A percentile compares a stretch with the other conserved stretches of the same genome.
Conservation (phyloP, 1,140 invertebrate genomes). For the Manduca sexta region DNA sequence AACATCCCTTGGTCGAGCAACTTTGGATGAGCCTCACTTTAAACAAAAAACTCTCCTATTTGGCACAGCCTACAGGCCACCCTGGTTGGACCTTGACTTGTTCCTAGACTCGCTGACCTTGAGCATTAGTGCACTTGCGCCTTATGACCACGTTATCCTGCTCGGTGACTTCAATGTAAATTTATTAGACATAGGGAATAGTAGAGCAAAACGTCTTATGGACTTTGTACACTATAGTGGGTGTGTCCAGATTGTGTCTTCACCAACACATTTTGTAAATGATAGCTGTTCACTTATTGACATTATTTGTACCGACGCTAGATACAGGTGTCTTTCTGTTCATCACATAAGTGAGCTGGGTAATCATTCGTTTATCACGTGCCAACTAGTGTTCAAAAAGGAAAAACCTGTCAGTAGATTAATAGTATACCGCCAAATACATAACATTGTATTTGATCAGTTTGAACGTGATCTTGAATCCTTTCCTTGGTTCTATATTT, state of each 20-base stretch:
- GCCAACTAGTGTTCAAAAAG: constrained; percentile 8
- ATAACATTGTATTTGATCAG: constrained; percentile 6
- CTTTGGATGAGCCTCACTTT: constrained; percentile 21
- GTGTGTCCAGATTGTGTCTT: not conserved
- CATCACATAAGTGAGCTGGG: not conserved
- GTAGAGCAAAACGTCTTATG: constrained; percentile 1
- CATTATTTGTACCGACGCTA: constrained; percentile 1
- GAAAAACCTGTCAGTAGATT: not conserved
- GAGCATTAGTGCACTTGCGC: constrained; percentile 10
- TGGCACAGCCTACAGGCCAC: constrained; percentile 27
- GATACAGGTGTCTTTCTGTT: not conserved
- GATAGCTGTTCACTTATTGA: constrained; percentile 3
- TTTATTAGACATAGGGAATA: not conserved
- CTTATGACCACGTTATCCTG: too few species aligned
- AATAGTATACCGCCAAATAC: not conserved
- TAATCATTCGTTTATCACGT: constrained; percentile 3
- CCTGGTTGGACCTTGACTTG: constrained; percentile 3
- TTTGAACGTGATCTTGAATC: constrained; percentile 12
- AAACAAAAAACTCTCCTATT: constrained; percentile 6
- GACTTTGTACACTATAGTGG: not conserved
- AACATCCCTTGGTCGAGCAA: constrained; percentile 13
- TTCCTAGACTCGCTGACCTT: constrained; percentile 16
- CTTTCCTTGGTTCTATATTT: constrained; percentile 10
- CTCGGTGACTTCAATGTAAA: too few species aligned
- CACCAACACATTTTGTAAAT: constrained; percentile 6